These are phyloP conservation scores for Sphaerodactylus townsendi DNA, from an alignment of 2,113 vertebrate species.

Conservation along the genomic window DNA sequence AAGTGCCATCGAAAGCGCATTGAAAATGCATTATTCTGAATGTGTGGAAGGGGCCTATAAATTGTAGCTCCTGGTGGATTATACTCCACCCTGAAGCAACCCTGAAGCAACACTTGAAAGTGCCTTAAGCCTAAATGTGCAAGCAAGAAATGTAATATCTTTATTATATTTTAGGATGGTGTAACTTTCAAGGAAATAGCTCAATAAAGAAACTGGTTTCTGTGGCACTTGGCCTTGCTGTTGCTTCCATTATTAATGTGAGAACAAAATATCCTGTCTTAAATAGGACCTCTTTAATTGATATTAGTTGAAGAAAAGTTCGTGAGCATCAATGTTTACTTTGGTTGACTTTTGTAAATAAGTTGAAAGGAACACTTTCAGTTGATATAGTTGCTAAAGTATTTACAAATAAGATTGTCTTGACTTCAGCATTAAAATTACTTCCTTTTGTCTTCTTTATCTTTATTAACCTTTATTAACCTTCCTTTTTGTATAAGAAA, in stretches of 20 bases:
- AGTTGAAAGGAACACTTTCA: background rate
- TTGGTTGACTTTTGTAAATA: background rate
- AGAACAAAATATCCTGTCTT: background rate
- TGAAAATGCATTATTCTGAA: too few relatives aligned
- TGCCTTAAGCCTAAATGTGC: constrained; percentile 13
- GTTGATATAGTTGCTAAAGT: background rate
- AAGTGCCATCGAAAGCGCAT: too few relatives aligned
- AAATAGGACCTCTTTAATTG: background rate
- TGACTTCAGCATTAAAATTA: background rate
- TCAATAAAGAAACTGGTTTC: background rate
- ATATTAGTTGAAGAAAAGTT: background rate
- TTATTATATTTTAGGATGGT: background rate
- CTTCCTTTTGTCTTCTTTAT: too few relatives aligned
- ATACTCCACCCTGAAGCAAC: background rate
- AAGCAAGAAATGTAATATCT: background rate
- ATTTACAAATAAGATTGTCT: background rate
- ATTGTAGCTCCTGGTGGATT: background rate
- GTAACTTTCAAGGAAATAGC: background rate
- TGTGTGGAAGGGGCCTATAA: too few relatives aligned
- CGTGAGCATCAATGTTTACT: background rate
- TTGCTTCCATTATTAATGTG: background rate
- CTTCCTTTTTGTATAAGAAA: background rate
- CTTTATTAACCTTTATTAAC: too few relatives aligned
- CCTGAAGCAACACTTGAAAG: background rate
- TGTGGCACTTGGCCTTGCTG: background rate